phyloP scores from a whole-genome alignment of 2,113 vertebrate genomes.

The Arothron firmamentum region DNA sequence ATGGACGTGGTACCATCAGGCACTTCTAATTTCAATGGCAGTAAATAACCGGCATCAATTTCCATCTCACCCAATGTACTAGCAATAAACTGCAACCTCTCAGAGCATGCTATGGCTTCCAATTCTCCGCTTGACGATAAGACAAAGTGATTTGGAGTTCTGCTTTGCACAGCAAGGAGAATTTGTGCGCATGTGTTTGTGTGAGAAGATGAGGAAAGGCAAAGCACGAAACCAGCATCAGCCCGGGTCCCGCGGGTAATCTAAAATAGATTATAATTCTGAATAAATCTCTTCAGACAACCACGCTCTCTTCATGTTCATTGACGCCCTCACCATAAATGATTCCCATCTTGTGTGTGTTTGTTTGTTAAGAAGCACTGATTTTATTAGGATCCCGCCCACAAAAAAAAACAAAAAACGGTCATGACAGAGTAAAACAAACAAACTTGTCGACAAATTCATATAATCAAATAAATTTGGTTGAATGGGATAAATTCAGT shows the following conservation, averaged over 20 bases:
- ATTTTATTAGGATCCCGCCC: no score
- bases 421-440: background rate
- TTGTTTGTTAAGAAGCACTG: background rate
- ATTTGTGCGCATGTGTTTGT: constrained; percentile 3
- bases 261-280: constrained; percentile 50
- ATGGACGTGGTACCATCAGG: background rate
- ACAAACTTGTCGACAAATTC: background rate
- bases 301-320: constrained; percentile 14
- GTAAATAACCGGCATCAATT: constrained; percentile 1
- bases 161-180: constrained; percentile 23
- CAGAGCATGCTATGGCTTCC: constrained; percentile 29
- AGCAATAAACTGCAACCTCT: background rate
- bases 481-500: no score
- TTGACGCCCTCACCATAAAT: constrained; percentile 2
- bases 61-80: background rate
- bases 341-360: background rate
- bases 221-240: constrained; percentile 32
- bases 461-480: no score
- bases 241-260: constrained; percentile 32
- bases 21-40: background rate
- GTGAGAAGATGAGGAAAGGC: constrained; percentile 1
- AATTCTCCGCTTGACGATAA: constrained; percentile 41
- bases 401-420: background rate
- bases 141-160: constrained; percentile 30
- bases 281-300: constrained; percentile 30